Percentiles rank a stretch among this genome's conserved stretches.
These are phyloP conservation scores for Lepidocyrtinus sp. DNA, from an alignment of 2,888 invertebrate genomes.

Conservation along the genomic window DNA sequence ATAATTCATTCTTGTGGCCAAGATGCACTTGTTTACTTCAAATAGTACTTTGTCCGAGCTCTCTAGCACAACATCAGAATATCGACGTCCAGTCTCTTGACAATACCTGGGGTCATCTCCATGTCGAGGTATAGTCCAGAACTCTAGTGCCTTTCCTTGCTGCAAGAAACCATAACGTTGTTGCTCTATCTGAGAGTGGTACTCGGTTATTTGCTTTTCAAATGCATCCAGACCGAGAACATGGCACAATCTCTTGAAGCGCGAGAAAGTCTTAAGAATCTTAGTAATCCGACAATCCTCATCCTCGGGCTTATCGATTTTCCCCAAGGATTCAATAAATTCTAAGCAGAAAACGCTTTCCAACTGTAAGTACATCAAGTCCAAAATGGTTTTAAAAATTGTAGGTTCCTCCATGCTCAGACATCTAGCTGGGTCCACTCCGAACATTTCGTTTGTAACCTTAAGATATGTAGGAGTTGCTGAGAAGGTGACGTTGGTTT, in stretches of 20 bases:
- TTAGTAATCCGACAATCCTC: too few species aligned
- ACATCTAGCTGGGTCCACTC: conserved; percentile 27
- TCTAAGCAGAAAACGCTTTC: too few species aligned
- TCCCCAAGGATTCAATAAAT: too few species aligned
- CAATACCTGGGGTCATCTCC: conserved; percentile 72
- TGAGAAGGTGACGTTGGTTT: neutral
- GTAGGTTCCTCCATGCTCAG: conserved; percentile 22
- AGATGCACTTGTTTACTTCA: conserved; percentile 85
- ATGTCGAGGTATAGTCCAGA: neutral
- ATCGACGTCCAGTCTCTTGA: conserved; percentile 74
- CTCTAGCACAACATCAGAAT: conserved; percentile 79
- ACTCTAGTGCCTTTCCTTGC: neutral
- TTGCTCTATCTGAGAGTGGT: conserved; percentile 15
- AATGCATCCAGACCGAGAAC: conserved; percentile 70
- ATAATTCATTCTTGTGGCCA: conserved; percentile 87
- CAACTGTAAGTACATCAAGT: conserved; percentile 45
- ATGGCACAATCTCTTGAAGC: conserved; percentile 67
- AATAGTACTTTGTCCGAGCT: conserved; percentile 73
- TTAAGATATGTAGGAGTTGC: neutral
- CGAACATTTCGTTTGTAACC: conserved; percentile 34
- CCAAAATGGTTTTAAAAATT: conserved; percentile 29
- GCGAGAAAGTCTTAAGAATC: too few species aligned
- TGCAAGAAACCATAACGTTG: neutral
- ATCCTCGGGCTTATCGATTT: conserved; percentile 21
- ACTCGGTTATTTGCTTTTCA: conserved; percentile 72